phyloP scores from a whole-genome alignment of 2,888 invertebrate species.

The Platycheirus rosarum region DNA sequence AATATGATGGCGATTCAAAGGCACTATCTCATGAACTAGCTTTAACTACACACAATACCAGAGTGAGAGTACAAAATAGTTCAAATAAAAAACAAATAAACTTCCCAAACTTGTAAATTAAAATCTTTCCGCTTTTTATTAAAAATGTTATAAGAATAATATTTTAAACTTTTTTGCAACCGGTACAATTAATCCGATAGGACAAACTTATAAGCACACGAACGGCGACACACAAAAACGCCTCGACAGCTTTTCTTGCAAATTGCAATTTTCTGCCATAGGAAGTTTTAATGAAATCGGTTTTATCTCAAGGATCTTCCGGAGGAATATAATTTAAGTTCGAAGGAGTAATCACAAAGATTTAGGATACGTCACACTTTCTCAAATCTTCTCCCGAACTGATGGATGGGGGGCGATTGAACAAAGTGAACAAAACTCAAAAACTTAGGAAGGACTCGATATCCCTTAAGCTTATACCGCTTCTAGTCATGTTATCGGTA shows the following conservation, averaged over 20 bases:
- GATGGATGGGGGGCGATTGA: slow-evolving; percentile 1
- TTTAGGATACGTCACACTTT: slow-evolving; percentile 18
- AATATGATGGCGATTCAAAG: too few relatives aligned
- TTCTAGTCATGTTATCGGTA: slow-evolving; percentile 26
- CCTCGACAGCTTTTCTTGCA: slow-evolving; percentile 5
- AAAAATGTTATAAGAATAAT: too few relatives aligned
- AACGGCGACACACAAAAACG: not conserved
- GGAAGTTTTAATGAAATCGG: slow-evolving; percentile 31
- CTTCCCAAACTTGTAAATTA: too few relatives aligned
- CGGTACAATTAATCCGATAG: not conserved
- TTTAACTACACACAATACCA: too few relatives aligned
- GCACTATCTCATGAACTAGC: too few relatives aligned
- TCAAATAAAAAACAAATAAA: too few relatives aligned
- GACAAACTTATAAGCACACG: not conserved
- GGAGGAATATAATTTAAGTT: slow-evolving; percentile 6
- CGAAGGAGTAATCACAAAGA: slow-evolving; percentile 20
- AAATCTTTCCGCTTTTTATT: too few relatives aligned
- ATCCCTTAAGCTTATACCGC: slow-evolving; percentile 27
- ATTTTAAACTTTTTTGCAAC: not conserved
- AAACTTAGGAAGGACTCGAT: not conserved
- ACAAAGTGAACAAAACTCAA: not conserved
- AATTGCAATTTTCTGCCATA: not conserved
- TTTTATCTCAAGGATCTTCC: slow-evolving; percentile 10
- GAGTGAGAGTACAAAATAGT: too few relatives aligned
- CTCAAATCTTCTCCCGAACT: not conserved